Evolutionary conservation across 2,113 vertebrate species (phyloP), one percentile per base, ranked within the genome.

Genomic region (Phrynosoma blainvillii): DNA sequence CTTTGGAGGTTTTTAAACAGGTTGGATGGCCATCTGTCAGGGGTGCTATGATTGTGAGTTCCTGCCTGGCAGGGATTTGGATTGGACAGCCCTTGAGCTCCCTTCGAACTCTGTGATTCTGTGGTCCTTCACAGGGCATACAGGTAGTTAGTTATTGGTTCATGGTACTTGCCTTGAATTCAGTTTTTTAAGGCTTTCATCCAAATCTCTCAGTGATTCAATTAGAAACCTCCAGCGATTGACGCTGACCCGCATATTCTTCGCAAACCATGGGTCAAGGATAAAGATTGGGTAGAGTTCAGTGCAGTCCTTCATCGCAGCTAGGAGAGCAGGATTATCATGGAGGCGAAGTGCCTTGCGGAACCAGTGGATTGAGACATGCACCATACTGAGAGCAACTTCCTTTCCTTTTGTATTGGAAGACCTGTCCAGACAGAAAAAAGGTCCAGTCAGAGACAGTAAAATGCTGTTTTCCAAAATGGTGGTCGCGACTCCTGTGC

Each of bases 341-440:
- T 97, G 97, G 36, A 97, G 88, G 42, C 95, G 85, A 47, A 97
- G 96, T 5, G 96, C 97, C 86, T 97, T 97, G 14, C 93, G 92
- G 91, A 97, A 97, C 96, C 97, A 97, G 92, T 97, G 97, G 66
- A 96, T 94, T 23, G 94, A 95, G 2, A 79, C 92, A 2, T 97
- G 95, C 59, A 86, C 89, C 96, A 96, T 97, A 56, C 59, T 54
- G 30, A 1, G 5, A 71, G 14, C 11, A 6, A 68, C 36, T 8
- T 18, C 16, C 10, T 56, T 21, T 36, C 25, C n/a, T 23, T 59
- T 71, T 23, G 25, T 56, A 20, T n/a, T n/a, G 32, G 77, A 70
- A 73, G 30, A 8, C 4, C 30, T 21, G 18, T 71, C 5, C 7
- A 73, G 56, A 18, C 23, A 54, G 32, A 10, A 16, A 18, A n/a